Evolutionary conservation across 2,797 vertebrate species (phyloP), one percentile per base, ranked within the genome.

Genomic region (Picus viridis): DNA sequence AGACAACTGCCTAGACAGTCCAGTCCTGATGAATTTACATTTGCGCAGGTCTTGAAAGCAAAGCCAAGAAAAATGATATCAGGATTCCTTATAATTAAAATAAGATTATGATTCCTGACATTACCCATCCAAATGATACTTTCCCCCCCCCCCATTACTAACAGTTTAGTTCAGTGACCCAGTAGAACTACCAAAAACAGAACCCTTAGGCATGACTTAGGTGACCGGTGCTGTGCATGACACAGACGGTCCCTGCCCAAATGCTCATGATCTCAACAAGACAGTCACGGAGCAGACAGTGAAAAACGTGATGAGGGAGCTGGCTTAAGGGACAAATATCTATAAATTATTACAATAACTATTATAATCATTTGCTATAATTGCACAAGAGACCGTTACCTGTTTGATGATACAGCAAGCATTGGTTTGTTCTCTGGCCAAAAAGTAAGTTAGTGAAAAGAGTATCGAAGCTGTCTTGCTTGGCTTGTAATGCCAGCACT

Each of bases 381-480:
- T 83, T 89, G 53, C 71, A 32, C 68, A 39, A 92, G 77, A 92
- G 58, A 59, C 73, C 0, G 0, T 97, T 97, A 97, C 93, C 95
- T 96, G 96, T 94, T 96, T 92, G 95, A 96, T 0, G 94, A 94
- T 58, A 90, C 92, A 59, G 88, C 94, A 80, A 91, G 94, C 96
- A 96, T 96, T 91, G 91, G 70, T 94, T 88, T 86, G 71, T 93
- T 93, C 86, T 92, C 81, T 83, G 91, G 72, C 76, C 91, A 92
- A 90, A 92, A 76, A 90, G 73, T 47, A 75, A 80, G 32, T 91
- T 86, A 91, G 63, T 77, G 84, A 73, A 93, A 75, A 79, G 58
- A 39, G 63, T 90, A 64, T 95, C 93, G 84, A 92, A 88, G 83
- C 59, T 93, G 80, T 75, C 85, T 91, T 93, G 82, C 73, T 82